Evolutionary conservation across 2,797 vertebrate genomes (phyloP).

Genomic region (Pelobates cultripes): DNA sequence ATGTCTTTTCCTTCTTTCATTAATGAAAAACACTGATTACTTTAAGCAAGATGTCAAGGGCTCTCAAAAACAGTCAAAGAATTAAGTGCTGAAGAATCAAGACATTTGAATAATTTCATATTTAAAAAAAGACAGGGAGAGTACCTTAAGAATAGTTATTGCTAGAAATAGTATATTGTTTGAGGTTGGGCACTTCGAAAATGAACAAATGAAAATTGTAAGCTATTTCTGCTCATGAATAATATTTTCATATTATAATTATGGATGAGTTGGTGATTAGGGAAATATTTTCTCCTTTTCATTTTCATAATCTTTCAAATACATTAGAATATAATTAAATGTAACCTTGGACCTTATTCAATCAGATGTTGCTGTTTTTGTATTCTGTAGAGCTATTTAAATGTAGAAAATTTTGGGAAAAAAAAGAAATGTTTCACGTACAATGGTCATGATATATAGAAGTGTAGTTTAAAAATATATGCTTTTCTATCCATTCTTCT

Average conservation of each 20-base stretch:
- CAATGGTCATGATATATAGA: too few relatives aligned
- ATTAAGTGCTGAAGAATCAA: constrained; percentile 34
- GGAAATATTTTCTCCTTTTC: not conserved
- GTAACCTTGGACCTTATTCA: too few relatives aligned
- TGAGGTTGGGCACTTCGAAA: not conserved
- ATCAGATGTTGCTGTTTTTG: too few relatives aligned
- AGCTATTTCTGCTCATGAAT: not conserved
- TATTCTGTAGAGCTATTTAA: too few relatives aligned
- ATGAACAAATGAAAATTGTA: not conserved
- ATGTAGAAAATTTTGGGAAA: too few relatives aligned
- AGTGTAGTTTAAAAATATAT: too few relatives aligned
- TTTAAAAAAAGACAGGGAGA: not conserved
- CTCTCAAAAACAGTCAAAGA: constrained; percentile 47
- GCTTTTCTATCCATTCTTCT: too few relatives aligned
- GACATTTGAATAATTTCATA: constrained; percentile 39
- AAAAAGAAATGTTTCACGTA: too few relatives aligned
- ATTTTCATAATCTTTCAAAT: too few relatives aligned
- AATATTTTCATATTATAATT: constrained; percentile 2
- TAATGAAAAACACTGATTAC: constrained; percentile 53
- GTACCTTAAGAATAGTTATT: not conserved
- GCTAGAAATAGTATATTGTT: not conserved
- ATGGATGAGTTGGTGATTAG: not conserved
- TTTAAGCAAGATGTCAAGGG: constrained; percentile 52
- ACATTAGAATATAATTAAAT: too few relatives aligned
- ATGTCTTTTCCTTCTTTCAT: constrained; percentile 43